These are phyloP conservation scores for Drosophila fulvimacula DNA, from an alignment of 2,888 invertebrate genomes.

Conservation along the genomic window DNA sequence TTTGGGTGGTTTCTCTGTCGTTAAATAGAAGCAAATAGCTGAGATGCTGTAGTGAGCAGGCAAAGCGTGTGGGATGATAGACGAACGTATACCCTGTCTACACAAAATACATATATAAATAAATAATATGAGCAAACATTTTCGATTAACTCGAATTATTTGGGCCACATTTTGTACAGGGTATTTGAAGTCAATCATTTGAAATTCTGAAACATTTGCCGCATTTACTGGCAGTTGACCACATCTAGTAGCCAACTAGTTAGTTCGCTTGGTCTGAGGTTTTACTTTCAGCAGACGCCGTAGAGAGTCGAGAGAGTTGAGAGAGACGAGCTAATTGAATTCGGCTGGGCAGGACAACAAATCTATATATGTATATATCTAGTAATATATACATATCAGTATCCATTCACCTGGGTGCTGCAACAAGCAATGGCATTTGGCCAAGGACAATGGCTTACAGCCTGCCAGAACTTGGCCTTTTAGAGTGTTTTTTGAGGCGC, in stretches of 20 bases:
- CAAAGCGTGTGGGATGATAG: not conserved
- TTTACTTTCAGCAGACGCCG: conserved; percentile 1
- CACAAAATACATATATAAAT: no score
- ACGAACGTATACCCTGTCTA: not conserved
- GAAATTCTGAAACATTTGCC: not conserved
- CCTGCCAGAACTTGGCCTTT: conserved; percentile 10
- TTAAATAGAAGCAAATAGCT: conserved; percentile 20
- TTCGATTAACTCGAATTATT: no score
- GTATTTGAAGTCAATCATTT: not conserved
- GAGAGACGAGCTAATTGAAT: conserved; percentile 12
- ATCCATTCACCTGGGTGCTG: not conserved
- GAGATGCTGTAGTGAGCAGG: conserved; percentile 1
- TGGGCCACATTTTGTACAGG: no score
- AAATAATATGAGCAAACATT: no score
- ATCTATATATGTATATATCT: not conserved
- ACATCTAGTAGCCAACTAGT: conserved; percentile 17
- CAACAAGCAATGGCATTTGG: conserved; percentile 16
- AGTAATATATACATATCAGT: not conserved
- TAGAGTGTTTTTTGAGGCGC: conserved; percentile 22
- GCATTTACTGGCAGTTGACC: conserved; percentile 8
- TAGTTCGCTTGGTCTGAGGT: not conserved
- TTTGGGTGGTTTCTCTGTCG: conserved; percentile 24
- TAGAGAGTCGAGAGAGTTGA: no score
- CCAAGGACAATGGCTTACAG: conserved; percentile 40
- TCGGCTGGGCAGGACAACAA: not conserved